Conservation (phyloP, 2,888 invertebrate species). For the Scaptomyza cyrtandrae region DNA sequence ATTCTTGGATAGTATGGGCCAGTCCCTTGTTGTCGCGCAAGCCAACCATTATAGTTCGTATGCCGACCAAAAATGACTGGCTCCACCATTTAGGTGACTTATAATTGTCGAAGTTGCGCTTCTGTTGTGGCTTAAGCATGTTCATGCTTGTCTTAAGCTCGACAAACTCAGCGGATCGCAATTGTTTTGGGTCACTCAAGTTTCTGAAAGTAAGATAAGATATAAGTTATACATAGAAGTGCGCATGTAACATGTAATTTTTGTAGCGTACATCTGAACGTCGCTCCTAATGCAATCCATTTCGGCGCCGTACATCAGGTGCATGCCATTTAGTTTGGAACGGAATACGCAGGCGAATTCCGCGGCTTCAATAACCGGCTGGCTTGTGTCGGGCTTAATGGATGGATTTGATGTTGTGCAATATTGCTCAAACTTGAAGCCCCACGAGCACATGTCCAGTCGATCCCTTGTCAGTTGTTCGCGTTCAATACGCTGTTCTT, state of each 20-base stretch:
- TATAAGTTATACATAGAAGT: background rate
- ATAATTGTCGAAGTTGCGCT: conserved; percentile 26
- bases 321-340: conserved; percentile 30
- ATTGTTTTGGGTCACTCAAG: conserved; percentile 26
- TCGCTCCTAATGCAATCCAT: conserved; percentile 61
- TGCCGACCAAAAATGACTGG: conserved; percentile 64
- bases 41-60: conserved; percentile 48
- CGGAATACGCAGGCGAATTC: conserved; percentile 54
- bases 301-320: conserved; percentile 59
- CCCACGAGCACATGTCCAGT: conserved; percentile 68
- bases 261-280: conserved; percentile 34
- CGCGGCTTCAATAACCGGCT: conserved; percentile 50
- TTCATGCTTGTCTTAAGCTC: conserved; percentile 54
- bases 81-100: conserved; percentile 66
- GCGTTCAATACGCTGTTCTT: conserved; percentile 6
- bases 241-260: too few species aligned
- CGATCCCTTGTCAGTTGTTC: background rate
- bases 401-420: conserved; percentile 32
- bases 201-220: conserved; percentile 29
- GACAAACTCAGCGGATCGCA: conserved; percentile 45
- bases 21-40: conserved; percentile 44
- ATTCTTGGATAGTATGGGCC: conserved; percentile 29
- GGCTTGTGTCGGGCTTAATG: conserved; percentile 40
- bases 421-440: conserved; percentile 71
- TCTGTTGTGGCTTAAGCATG: conserved; percentile 14